A percentile compares a stretch with the other conserved stretches of the same genome.
Conservation (phyloP, 2,113 vertebrate species). For the Petroica traversi region DNA sequence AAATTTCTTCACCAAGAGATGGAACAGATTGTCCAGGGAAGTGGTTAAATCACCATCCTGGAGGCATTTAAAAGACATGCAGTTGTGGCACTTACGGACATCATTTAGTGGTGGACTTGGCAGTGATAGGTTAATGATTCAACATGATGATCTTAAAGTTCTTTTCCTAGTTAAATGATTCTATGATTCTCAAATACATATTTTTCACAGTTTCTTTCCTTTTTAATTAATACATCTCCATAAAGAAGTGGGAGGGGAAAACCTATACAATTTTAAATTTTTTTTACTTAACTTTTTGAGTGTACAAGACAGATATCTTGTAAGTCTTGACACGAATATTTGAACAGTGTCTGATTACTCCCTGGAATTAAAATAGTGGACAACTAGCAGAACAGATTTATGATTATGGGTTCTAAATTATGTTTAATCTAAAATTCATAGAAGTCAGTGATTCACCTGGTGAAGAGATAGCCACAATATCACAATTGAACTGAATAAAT, state of each 20-base stretch:
- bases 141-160: not conserved
- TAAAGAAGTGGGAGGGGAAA: not conserved
- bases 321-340: not conserved
- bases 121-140: not conserved
- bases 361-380: not conserved
- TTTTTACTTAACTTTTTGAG: not conserved
- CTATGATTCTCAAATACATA: not conserved
- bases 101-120: not conserved
- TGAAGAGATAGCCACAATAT: not conserved
- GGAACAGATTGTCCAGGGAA: not conserved
- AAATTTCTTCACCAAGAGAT: not conserved
- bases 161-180: not conserved
- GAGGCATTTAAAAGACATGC: not conserved
- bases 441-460: not conserved
- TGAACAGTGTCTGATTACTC: not conserved
- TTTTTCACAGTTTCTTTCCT: not conserved
- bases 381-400: not conserved
- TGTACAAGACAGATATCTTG: not conserved
- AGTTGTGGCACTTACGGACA: not conserved
- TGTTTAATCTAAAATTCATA: not conserved
- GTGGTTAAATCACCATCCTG: not conserved
- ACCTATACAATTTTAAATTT: not conserved
- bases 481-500: not conserved
- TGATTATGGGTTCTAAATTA: not conserved
- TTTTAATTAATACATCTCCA: not conserved